Evolutionary conservation across 2,113 vertebrate species (phyloP), one percentile per base, ranked within the genome.

Genomic region (Saguinus midas): DNA sequence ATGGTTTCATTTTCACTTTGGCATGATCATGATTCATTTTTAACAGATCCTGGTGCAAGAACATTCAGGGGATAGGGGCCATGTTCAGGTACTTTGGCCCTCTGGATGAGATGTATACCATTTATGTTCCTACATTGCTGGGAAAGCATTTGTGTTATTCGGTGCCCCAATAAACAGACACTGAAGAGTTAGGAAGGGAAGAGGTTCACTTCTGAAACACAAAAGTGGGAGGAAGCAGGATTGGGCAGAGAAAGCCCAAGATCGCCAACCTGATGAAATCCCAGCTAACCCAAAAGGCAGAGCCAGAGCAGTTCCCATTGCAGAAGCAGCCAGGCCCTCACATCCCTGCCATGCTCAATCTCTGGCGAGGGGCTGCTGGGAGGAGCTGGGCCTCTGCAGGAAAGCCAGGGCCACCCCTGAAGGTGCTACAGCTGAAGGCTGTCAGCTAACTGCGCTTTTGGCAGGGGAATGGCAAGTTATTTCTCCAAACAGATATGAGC

Each of bases 1-100:
- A 96, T 8, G 21, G 84, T 95, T 43, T 43, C 86, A 79, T 25
- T 45, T 92, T 94, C 89, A 40, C 32, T 94, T 87, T 94, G 72
- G 80, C 84, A 93, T 80, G 72, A 72, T 76, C 18, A 37, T 72
- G 73, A 90, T 70, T 95, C 76, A 80, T 82, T 88, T 95, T 92
- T 20, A 90, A 48, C 43, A 35, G 70, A 81, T 70, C 45, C 45
- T 25, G 50, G 40, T 8, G 5, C 4, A 64, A 87, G 52, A 76
- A 87, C 37, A 4, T 81, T 72, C 37, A 81, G 76, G 76, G 40
- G 25, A 57, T 17, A 6, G n/a, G 79, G 40, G 45, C 27, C 27
- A 18, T 9, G 1, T 76, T 78, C 68, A 43, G 32, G 43, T 25
- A 40, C 32, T 91, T 72, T 11, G 25, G 35, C 32, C 50, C 66